A percentile compares a stretch with the other conserved stretches of the same genome.
Conservation (phyloP, 1,140 invertebrate genomes). For the Lutraria rhynchaena region DNA sequence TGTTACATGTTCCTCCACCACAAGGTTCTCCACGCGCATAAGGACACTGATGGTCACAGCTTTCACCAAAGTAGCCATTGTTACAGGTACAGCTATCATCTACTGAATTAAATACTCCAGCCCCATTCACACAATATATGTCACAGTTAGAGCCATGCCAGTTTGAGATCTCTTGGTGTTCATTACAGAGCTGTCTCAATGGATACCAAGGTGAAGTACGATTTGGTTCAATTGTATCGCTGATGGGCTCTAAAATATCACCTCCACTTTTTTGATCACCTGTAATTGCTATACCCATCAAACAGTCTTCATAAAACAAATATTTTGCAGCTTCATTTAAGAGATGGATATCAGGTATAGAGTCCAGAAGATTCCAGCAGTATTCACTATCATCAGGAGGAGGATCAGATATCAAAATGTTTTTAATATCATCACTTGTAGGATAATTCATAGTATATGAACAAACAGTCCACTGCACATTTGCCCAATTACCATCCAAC, state of each 20-base stretch:
- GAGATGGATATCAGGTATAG: background rate
- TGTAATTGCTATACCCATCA: background rate
- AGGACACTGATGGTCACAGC: constrained; percentile 51
- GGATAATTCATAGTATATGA: constrained; percentile 21
- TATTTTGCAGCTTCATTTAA: constrained; percentile 10
- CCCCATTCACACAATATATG: constrained; percentile 45
- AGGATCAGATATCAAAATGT: constrained; percentile 27
- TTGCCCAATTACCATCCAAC: constrained; percentile 17
- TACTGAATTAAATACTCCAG: constrained; percentile 16
- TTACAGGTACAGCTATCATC: constrained; percentile 49
- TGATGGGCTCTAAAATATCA: constrained; percentile 27
- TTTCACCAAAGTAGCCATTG: constrained; percentile 51
- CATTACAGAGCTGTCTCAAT: constrained; percentile 34
- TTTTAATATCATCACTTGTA: constrained; percentile 6
- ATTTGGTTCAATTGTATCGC: constrained; percentile 44
- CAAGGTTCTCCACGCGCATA: constrained; percentile 27
- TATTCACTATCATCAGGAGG: background rate
- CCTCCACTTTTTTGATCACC: background rate
- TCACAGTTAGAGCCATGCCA: constrained; percentile 57
- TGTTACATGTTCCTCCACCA: constrained; percentile 53
- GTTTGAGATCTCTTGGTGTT: constrained; percentile 10
- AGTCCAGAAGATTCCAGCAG: constrained; percentile 9
- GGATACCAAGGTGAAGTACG: constrained; percentile 36
- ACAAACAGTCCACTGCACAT: constrained; percentile 49
- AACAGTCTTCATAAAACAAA: constrained; percentile 32